phyloP scores from a whole-genome alignment of 1,140 invertebrate genomes.

The Ceratosolen fusciceps region DNA sequence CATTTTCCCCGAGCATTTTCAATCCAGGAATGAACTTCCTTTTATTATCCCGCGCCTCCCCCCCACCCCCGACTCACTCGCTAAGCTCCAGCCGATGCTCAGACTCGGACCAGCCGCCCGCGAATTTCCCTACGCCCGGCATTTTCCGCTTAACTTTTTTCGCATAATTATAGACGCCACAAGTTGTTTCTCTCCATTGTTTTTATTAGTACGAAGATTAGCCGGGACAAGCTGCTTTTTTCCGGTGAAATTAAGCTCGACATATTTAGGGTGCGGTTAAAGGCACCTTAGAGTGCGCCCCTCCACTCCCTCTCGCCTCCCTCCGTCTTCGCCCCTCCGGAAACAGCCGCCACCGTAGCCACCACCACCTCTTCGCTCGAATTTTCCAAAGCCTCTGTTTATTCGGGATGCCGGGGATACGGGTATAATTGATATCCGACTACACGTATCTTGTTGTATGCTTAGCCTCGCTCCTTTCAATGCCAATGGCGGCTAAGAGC shows the following conservation, averaged over 20 bases:
- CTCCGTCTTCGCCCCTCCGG: no score
- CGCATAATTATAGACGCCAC: slow-evolving; percentile 8
- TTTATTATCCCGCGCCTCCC: slow-evolving; percentile 8
- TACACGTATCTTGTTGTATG: background rate
- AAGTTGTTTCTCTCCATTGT: slow-evolving; percentile 7
- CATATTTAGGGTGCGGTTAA: slow-evolving; percentile 10
- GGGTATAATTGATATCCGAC: background rate
- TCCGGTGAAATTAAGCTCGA: background rate
- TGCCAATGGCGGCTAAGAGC: background rate
- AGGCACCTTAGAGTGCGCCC: background rate
- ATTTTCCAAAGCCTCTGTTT: background rate
- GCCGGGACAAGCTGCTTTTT: no score
- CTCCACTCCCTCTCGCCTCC: background rate
- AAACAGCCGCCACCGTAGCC: no score
- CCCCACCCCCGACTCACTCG: no score
- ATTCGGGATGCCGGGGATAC: background rate
- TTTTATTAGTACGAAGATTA: background rate
- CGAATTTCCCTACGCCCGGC: slow-evolving; percentile 31
- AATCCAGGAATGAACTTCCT: slow-evolving; percentile 5
- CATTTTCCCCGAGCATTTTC: slow-evolving; percentile 42
- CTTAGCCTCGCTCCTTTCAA: no score
- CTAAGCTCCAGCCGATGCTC: no score
- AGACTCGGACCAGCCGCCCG: slow-evolving; percentile 3
- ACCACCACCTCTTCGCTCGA: no score
- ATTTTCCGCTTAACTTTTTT: slow-evolving; percentile 8